Evolutionary conservation across 2,113 vertebrate species (phyloP).

Genomic region (Azemiops feae): DNA sequence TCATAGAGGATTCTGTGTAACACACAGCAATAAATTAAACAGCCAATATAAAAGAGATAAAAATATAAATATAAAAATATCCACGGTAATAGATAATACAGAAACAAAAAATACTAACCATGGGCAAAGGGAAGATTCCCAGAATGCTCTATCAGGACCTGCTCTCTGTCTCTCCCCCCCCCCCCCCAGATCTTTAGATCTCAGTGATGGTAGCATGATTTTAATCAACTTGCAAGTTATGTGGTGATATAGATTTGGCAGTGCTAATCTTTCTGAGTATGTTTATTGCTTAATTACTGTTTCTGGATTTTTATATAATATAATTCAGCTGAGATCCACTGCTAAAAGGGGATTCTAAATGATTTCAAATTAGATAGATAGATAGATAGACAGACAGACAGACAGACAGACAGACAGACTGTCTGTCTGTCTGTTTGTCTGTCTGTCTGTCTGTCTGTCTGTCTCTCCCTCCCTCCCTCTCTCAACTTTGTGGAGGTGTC

Average conservation of each 20-base stretch:
- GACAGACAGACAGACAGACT: too few relatives aligned
- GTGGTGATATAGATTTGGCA: not conserved
- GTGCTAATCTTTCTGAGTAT: not conserved
- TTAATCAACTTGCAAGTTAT: not conserved
- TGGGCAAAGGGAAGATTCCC: not conserved
- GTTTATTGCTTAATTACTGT: not conserved
- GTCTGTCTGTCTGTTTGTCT: too few relatives aligned
- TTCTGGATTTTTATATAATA: not conserved
- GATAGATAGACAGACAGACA: too few relatives aligned
- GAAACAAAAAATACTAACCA: not conserved
- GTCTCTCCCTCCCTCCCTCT: too few relatives aligned
- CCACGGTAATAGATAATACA: not conserved
- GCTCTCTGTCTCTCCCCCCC: not conserved
- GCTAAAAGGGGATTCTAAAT: not conserved
- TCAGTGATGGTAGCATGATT: not conserved
- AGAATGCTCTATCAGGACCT: not conserved
- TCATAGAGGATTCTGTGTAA: not conserved
- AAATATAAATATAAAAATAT: not conserved
- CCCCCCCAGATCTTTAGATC: not conserved
- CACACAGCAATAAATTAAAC: not conserved
- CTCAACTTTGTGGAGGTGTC: not conserved
- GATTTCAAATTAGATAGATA: not conserved
- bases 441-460: too few relatives aligned
- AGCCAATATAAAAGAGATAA: not conserved
- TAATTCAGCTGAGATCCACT: not conserved